Evolutionary conservation across 2,113 vertebrate genomes (phyloP), one percentile per base, ranked within the genome.

Genomic region (Gallinago undulata): DNA sequence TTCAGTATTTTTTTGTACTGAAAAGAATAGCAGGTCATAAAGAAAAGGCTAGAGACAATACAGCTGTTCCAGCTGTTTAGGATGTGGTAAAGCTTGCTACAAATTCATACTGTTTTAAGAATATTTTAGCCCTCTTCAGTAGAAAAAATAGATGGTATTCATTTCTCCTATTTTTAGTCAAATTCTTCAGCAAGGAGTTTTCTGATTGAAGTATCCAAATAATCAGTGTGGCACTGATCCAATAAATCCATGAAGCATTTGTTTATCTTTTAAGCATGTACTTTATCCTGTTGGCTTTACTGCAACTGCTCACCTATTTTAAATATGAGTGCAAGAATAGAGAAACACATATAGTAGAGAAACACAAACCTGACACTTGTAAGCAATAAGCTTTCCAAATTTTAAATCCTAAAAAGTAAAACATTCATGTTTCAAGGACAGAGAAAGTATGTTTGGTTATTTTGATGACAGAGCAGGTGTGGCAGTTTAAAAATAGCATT

Each of bases 401-500:
- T 64, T 86, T 70, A 67, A 24, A 18, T 57, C 33, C 43, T 67
- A 74, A 89, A 81, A 81, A 41, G 33, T 37, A 72, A 35, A 93
- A 48, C 27, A 50, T 75, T 67, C 8, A 7, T 86, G 7, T 93
- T 93, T 94, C 85, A 96, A 95, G 87, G 90, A 64, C 88, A 84
- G 51, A 70, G 55, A 81, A 93, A 86, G 41, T 81, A 64, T 70
- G 48, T 83, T 92, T 89, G 30, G 47, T 60, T 81, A 33, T 90
- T 94, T 72, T 84, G 68, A 68, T 87, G 60, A 48, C 31, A 76
- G 55, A 93, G 76, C 76, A 96, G 73, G 83, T 94, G 69, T 87
- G 63, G 73, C 80, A 92, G 53, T 68, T 87, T 89, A 94, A 96
- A 95, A 95, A 89, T 92, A 93, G 37, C 92, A 63, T 96, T 88